Evolutionary conservation across 2,113 vertebrate genomes (phyloP).

Genomic region (Apeltes quadracus): DNA sequence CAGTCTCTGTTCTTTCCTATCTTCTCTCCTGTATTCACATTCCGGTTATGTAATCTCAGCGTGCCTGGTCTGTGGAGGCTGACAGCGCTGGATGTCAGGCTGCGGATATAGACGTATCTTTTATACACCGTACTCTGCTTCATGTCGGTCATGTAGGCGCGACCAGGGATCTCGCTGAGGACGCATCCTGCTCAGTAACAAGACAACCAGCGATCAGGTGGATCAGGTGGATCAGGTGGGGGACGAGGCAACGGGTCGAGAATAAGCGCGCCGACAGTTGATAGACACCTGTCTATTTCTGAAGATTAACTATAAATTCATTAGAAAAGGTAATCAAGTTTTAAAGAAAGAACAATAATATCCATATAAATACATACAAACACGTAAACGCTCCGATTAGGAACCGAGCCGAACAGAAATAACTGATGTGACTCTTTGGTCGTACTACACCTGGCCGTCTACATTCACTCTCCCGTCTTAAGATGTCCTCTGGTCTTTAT

Average conservation of each 20-base stretch:
- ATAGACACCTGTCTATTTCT: background rate
- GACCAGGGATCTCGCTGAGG: background rate
- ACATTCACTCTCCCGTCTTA: background rate
- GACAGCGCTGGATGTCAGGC: constrained; percentile 64
- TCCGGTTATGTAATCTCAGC: constrained; percentile 68
- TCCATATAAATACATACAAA: background rate
- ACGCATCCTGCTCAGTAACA: constrained; percentile 1
- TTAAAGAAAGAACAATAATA: constrained; percentile 15
- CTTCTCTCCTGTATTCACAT: constrained; percentile 63
- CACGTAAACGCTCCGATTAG: constrained; percentile 15
- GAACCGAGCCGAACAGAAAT: background rate
- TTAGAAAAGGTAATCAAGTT: constrained; percentile 31
- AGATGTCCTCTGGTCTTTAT: constrained; percentile 17
- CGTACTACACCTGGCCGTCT: background rate
- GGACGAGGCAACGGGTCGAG: constrained; percentile 16
- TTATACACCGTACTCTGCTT: constrained; percentile 36
- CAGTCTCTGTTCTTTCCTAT: constrained; percentile 51
- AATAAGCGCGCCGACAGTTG: background rate
- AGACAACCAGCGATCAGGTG: background rate
- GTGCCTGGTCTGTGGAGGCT: constrained; percentile 64
- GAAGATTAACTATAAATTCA: constrained; percentile 34
- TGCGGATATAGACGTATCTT: constrained; percentile 60
- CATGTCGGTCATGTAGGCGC: constrained; percentile 31
- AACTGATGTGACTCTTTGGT: background rate
- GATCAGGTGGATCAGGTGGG: too few species aligned